Percentiles rank a stretch among this genome's conserved stretches.
phyloP scores from a whole-genome alignment of 2,888 invertebrate species.

The Elmis aenea region DNA sequence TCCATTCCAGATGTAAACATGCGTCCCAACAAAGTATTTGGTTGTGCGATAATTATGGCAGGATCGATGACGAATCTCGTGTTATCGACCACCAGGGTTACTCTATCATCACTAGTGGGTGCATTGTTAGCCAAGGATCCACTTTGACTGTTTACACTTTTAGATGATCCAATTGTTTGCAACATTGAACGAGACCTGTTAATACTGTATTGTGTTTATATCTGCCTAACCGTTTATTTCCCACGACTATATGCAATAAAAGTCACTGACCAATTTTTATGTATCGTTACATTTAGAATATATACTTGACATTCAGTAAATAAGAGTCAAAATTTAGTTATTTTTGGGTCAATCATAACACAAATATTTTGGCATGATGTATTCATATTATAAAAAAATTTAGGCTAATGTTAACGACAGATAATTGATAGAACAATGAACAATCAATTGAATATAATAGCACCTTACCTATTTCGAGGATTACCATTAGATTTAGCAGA shows the following conservation, averaged over 20 bases:
- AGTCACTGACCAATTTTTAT: too few species aligned
- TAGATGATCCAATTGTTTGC: conserved; percentile 31
- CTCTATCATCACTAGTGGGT: conserved; percentile 64
- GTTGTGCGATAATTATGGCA: conserved; percentile 86
- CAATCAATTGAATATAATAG: too few species aligned
- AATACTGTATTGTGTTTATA: conserved; percentile 18
- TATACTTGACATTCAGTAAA: too few species aligned
- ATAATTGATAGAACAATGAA: too few species aligned
- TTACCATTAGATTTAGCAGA: conserved; percentile 49
- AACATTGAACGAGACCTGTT: conserved; percentile 38
- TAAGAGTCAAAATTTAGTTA: too few species aligned
- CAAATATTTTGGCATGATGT: too few species aligned
- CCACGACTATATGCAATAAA: too few species aligned
- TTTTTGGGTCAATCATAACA: too few species aligned
- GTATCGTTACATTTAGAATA: too few species aligned
- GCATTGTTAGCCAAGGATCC: conserved; percentile 8
- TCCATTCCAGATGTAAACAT: conserved; percentile 94
- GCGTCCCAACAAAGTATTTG: conserved; percentile 98
- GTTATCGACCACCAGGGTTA: conserved; percentile 94
- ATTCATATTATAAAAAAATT: too few species aligned
- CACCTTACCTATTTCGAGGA: conserved; percentile 46
- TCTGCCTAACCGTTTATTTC: too few species aligned
- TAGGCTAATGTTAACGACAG: too few species aligned
- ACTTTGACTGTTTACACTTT: conserved; percentile 25
- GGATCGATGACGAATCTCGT: conserved; percentile 89